phyloP scores from a whole-genome alignment of 2,113 vertebrate species.

The Henicopernis longicauda region DNA sequence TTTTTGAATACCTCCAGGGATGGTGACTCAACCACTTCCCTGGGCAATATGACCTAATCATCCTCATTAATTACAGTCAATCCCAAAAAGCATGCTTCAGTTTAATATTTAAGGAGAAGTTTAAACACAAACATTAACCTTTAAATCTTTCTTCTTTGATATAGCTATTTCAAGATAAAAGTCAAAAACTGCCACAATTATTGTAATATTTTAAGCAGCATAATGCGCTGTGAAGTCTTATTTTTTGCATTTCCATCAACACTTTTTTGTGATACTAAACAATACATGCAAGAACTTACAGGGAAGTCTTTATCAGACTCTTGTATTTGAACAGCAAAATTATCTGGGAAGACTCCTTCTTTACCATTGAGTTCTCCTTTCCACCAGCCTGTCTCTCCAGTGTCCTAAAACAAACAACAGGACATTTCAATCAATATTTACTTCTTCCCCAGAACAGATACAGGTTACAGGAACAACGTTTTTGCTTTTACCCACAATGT shows the following conservation, averaged over 20 bases:
- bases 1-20: too few relatives aligned
- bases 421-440: background rate
- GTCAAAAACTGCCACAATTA: background rate
- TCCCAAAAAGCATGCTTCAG: background rate
- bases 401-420: conserved; percentile 78
- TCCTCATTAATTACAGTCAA: background rate
- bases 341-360: conserved; percentile 93
- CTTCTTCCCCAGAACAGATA: background rate
- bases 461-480: background rate
- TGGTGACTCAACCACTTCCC: too few relatives aligned
- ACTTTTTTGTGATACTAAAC: background rate
- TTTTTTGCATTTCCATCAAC: background rate
- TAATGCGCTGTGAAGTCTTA: background rate
- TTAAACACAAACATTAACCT: background rate
- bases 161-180: background rate
- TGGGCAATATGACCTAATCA: background rate
- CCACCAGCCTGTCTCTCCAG: conserved; percentile 93
- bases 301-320: conserved; percentile 88
- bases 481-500: background rate
- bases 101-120: background rate
- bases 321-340: conserved; percentile 81
- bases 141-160: background rate
- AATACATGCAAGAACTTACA: conserved; percentile 69
- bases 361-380: conserved; percentile 85
- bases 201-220: background rate